phyloP scores from a whole-genome alignment of 2,113 vertebrate genomes.

The Sialia sialis region DNA sequence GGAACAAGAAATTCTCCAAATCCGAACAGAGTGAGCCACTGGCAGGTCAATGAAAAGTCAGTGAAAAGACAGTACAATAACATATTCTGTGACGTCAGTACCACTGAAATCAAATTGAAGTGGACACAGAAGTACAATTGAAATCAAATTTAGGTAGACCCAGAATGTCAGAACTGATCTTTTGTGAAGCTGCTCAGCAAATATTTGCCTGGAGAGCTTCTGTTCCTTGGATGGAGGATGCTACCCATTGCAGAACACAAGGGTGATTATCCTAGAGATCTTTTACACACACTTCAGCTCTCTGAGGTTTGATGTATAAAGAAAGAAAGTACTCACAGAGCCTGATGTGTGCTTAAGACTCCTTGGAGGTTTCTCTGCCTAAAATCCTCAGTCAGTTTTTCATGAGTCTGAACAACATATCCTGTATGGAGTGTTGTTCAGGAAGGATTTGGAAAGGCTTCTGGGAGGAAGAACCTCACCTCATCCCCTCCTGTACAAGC shows the following conservation, averaged over 20 bases:
- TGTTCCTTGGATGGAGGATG: not conserved
- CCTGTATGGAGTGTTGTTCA: not conserved
- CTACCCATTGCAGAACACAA: not conserved
- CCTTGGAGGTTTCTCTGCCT: constrained; percentile 31
- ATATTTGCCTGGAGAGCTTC: not conserved
- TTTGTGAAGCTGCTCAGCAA: not conserved
- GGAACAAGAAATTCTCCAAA: not conserved
- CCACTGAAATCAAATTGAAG: not conserved
- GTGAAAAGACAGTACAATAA: not conserved
- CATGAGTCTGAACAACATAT: not conserved
- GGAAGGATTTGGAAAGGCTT: constrained; percentile 20
- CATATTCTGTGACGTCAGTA: not conserved
- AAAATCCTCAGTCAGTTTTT: constrained; percentile 9
- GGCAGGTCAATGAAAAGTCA: not conserved
- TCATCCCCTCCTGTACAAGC: constrained; percentile 2
- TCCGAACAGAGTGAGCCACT: not conserved
- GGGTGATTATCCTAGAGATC: not conserved
- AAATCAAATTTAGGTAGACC: not conserved
- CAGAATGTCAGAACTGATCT: not conserved
- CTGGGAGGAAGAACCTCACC: constrained; percentile 1
- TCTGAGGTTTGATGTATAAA: not conserved
- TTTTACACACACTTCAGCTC: not conserved
- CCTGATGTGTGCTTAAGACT: constrained; percentile 18
- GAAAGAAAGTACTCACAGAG: constrained; percentile 35
- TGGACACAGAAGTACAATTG: not conserved